Conservation (phyloP, 37 sponge, comb jelly and placozoan species). For the Haliclona indistincta region DNA sequence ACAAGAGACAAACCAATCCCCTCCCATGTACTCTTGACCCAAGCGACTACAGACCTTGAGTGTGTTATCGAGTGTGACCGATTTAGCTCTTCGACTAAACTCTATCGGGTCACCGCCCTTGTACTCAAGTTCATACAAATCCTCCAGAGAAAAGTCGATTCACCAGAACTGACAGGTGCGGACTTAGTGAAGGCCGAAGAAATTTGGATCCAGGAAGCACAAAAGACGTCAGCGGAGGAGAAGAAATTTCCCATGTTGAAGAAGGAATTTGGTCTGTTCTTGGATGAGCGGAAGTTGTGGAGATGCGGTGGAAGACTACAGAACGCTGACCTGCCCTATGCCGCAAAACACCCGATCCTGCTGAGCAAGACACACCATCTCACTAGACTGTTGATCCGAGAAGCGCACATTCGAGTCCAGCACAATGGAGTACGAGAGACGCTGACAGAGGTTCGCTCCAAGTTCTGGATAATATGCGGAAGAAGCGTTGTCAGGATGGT, state of each 20-base stretch:
- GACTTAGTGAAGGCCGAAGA: constrained; percentile 17
- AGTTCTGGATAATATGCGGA: no score
- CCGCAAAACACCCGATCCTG: no score
- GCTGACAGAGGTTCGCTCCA: no score
- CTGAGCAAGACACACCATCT: no score
- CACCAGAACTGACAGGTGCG: constrained; percentile 11
- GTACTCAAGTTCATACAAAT: constrained; percentile 20
- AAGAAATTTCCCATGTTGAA: constrained; percentile 32
- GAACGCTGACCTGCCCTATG: no score
- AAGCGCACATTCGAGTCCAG: no score
- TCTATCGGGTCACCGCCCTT: constrained; percentile 26
- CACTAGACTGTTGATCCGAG: no score
- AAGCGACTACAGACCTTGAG: background rate
- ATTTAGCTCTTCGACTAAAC: constrained; percentile 26
- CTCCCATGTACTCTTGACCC: constrained; percentile 1
- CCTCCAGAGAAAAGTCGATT: constrained; percentile 21
- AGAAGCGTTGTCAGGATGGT: no score
- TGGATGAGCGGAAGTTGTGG: no score
- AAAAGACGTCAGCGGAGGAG: constrained; percentile 5
- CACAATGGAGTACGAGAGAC: no score
- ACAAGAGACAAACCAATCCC: background rate
- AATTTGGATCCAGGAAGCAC: no score
- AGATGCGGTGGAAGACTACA: no score
- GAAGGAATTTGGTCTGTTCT: constrained; percentile 26
- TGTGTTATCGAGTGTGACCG: constrained; percentile 13